Conservation (phyloP, 2,113 vertebrate genomes). For the Limanda limanda region DNA sequence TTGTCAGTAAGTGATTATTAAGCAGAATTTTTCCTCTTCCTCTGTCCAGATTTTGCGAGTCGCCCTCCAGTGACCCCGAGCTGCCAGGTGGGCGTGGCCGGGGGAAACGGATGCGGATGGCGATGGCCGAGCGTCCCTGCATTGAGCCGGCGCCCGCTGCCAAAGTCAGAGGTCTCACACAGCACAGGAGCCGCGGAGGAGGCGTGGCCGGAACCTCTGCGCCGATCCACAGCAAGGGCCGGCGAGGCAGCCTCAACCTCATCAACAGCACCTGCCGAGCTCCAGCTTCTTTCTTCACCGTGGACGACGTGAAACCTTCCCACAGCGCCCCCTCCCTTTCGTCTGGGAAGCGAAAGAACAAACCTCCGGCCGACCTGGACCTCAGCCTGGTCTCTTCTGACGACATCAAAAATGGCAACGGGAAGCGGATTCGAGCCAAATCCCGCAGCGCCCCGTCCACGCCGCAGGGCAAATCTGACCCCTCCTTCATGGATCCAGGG, state of each 20-base stretch:
- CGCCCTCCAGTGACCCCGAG: constrained; percentile 95
- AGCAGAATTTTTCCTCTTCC: neutral
- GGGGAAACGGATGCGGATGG: constrained; percentile 91
- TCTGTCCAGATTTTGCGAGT: constrained; percentile 93
- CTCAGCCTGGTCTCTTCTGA: constrained; percentile 89
- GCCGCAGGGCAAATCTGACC: constrained; percentile 92
- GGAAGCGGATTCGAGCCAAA: constrained; percentile 94
- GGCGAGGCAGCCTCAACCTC: constrained; percentile 92
- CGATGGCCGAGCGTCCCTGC: constrained; percentile 84
- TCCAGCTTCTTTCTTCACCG: constrained; percentile 89
- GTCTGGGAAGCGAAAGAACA: constrained; percentile 92
- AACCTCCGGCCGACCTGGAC: constrained; percentile 92
- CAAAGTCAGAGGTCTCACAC: constrained; percentile 90
- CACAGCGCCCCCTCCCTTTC: constrained; percentile 77
- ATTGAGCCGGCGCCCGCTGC: constrained; percentile 83
- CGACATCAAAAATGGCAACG: constrained; percentile 91
- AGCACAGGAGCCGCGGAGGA: constrained; percentile 91
- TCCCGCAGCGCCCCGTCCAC: constrained; percentile 96
- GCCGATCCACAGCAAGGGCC: constrained; percentile 88
- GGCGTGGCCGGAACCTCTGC: constrained; percentile 77
- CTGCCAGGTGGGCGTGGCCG: constrained; percentile 92
- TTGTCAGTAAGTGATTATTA: neutral
- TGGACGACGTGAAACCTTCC: constrained; percentile 92
- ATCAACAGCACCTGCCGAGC: constrained; percentile 88
- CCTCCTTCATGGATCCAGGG: constrained; percentile 93